Percentiles rank a stretch among this genome's conserved stretches.
Conservation (phyloP, 2,797 vertebrate species). For the Phoebastria nigripes region DNA sequence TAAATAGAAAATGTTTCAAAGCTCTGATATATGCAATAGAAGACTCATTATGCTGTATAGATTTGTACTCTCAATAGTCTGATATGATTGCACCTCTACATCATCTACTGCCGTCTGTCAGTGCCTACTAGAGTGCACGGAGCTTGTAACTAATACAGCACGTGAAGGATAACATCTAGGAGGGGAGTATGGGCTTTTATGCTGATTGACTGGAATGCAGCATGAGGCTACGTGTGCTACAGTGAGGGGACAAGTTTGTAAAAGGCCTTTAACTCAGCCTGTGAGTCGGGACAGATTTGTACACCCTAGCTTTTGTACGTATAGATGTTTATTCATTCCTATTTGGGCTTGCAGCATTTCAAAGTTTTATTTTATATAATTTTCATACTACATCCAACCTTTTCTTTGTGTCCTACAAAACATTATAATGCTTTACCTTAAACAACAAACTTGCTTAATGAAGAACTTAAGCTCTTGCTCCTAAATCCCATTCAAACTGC, state of each 20-base stretch:
- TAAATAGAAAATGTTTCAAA: conserved; percentile 38
- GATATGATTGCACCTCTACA: conserved; percentile 35
- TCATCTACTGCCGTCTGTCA: conserved; percentile 47
- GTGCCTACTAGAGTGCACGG: neutral
- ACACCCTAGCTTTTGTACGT: neutral
- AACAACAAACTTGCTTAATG: neutral
- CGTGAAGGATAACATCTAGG: neutral
- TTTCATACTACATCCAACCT: neutral
- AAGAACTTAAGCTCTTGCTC: neutral
- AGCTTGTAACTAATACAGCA: neutral
- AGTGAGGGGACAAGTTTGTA: neutral
- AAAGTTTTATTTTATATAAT: neutral
- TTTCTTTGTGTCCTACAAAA: neutral
- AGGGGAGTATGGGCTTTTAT: neutral
- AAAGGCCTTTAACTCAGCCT: neutral
- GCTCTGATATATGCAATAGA: conserved; percentile 41
- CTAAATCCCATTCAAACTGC: neutral
- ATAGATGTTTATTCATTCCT: neutral
- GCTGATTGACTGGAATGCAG: conserved; percentile 36
- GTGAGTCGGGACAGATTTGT: neutral
- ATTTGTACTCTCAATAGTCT: neutral
- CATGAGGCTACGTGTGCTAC: fast-evolving
- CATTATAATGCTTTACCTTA: neutral
- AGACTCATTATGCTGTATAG: conserved; percentile 25
- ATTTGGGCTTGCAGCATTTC: neutral